phyloP scores from a whole-genome alignment of 2,113 vertebrate species.

The Pollachius pollachius region DNA sequence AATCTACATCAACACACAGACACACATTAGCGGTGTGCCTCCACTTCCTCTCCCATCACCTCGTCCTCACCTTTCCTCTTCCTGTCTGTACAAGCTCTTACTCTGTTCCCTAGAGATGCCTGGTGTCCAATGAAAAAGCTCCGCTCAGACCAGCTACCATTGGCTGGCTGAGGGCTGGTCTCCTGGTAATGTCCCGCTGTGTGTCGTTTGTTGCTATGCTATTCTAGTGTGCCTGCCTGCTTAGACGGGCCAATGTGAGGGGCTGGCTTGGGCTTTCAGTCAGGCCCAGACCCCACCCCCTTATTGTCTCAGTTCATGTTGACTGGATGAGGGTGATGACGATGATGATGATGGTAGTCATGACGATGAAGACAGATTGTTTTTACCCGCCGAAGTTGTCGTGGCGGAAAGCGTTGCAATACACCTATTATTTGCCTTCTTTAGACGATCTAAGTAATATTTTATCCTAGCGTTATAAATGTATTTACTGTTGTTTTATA shows the following conservation, averaged over 20 bases:
- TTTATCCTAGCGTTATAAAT: constrained; percentile 62
- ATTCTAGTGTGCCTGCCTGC: constrained; percentile 65
- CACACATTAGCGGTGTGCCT: constrained; percentile 17
- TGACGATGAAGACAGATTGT: constrained; percentile 32
- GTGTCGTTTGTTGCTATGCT: constrained; percentile 49
- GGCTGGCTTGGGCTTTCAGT: constrained; percentile 57
- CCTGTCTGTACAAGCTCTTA: constrained; percentile 45
- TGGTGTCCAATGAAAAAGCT: constrained; percentile 54
- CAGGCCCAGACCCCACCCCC: constrained; percentile 43
- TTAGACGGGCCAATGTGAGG: constrained; percentile 54
- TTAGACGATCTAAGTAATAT: constrained; percentile 67
- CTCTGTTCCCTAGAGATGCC: constrained; percentile 60
- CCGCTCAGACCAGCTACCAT: constrained; percentile 25
- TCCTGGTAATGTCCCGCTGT: constrained; percentile 35
- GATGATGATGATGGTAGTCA: constrained; percentile 36
- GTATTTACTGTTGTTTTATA: constrained; percentile 19
- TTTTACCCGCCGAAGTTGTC: constrained; percentile 43
- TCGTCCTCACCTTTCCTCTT: constrained; percentile 7
- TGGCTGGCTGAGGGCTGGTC: constrained; percentile 32
- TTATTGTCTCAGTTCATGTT: constrained; percentile 48
- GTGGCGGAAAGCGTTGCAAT: constrained; percentile 55
- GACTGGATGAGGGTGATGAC: constrained; percentile 57
- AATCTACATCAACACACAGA: constrained; percentile 15
- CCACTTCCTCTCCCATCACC: not conserved
- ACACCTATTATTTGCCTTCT: constrained; percentile 62